These are phyloP conservation scores for Osmerus eperlanus DNA, from an alignment of 2,113 vertebrate genomes.

Conservation along the genomic window DNA sequence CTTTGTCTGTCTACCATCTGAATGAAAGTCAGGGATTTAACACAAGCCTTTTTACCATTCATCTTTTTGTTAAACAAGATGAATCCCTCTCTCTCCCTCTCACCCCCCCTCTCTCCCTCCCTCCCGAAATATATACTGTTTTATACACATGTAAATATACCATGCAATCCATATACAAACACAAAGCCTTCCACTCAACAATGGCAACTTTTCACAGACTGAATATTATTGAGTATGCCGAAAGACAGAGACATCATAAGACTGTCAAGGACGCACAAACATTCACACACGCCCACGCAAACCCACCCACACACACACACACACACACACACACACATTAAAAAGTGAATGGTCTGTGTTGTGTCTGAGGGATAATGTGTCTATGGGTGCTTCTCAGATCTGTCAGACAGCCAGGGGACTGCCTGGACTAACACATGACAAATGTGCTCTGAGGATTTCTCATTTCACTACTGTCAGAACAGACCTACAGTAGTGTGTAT, in stretches of 20 bases:
- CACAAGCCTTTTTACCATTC: neutral
- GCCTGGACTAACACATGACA: conserved; percentile 58
- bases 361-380: conserved; percentile 55
- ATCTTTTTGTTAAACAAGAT: neutral
- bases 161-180: neutral
- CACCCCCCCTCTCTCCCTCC: neutral
- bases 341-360: conserved; percentile 39
- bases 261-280: no score
- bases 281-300: conserved; percentile 3
- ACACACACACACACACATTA: conserved; percentile 22
- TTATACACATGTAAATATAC: neutral
- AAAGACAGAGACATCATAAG: no score
- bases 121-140: no score
- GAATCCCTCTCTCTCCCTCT: neutral
- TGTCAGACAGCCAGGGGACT: conserved; percentile 60
- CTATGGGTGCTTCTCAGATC: conserved; percentile 54
- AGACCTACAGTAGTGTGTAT: conserved; percentile 47
- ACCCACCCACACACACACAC: conserved; percentile 14
- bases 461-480: conserved; percentile 57
- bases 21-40: no score
- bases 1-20: no score
- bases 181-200: neutral
- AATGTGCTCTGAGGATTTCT: conserved; percentile 60
- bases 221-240: no score
- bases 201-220: neutral